Evolutionary conservation across 1,140 invertebrate genomes (phyloP).

Genomic region (Drosophila elegans): DNA sequence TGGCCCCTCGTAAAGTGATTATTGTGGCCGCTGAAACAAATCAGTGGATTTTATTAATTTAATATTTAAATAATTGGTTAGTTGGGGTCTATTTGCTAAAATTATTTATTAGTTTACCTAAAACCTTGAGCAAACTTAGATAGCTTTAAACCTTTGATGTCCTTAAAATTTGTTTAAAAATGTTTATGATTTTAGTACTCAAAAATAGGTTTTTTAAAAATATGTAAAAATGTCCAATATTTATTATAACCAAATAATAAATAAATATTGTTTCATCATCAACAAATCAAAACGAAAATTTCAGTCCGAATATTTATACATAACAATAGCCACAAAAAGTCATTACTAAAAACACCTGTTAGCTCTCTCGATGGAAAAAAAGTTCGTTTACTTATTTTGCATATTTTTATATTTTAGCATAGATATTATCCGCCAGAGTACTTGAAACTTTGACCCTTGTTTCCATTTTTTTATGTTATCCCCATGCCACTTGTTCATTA

Average conservation of each 20-base stretch:
- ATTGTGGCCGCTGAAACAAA: slow-evolving; percentile 91
- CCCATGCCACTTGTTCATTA: slow-evolving; percentile 10
- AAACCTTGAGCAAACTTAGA: neutral
- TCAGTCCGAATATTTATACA: neutral
- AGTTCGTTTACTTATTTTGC: neutral
- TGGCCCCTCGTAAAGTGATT: slow-evolving; percentile 94
- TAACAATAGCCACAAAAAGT: neutral
- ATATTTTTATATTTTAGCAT: neutral
- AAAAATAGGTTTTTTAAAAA: no score
- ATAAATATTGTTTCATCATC: neutral
- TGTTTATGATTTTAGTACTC: no score
- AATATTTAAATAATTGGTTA: no score
- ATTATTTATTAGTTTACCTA: no score
- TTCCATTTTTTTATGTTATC: slow-evolving; percentile 1
- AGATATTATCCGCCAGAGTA: neutral
- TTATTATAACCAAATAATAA: neutral
- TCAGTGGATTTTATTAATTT: no score
- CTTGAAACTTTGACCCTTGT: slow-evolving; percentile 2
- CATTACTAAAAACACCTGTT: neutral
- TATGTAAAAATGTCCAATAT: neutral
- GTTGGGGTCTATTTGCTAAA: no score
- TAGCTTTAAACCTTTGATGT: neutral
- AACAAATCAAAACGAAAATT: neutral
- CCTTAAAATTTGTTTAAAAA: no score
- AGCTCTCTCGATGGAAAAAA: neutral